Conservation (phyloP, 1,140 invertebrate species). For the Eueides isabella region DNA sequence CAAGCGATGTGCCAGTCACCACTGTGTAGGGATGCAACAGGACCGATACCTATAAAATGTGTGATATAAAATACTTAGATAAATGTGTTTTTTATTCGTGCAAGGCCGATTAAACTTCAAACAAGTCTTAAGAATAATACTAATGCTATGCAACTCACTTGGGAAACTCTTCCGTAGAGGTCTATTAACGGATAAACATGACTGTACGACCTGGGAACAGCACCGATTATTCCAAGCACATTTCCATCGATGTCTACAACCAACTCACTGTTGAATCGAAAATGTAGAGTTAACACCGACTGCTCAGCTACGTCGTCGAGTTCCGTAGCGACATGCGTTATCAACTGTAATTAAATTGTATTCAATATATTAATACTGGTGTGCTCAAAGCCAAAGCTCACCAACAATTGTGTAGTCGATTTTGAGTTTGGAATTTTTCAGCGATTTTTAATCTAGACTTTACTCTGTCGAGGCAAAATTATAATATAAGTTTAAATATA, state of each 20-base stretch:
- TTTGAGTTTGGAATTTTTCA: too few relatives aligned
- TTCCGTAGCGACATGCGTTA: slow-evolving; percentile 41
- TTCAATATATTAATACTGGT: neutral
- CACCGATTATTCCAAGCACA: slow-evolving; percentile 48
- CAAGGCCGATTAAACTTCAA: slow-evolving; percentile 8
- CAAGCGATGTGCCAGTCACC: slow-evolving; percentile 56
- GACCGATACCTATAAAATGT: slow-evolving; percentile 57
- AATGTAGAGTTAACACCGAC: slow-evolving; percentile 62
- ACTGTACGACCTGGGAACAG: slow-evolving; percentile 48
- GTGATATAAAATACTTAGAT: slow-evolving; percentile 13
- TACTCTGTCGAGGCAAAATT: too few relatives aligned
- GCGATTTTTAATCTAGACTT: too few relatives aligned
- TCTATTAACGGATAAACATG: slow-evolving; percentile 63
- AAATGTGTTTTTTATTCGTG: too few relatives aligned
- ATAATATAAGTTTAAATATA: too few relatives aligned
- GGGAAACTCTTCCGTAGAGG: slow-evolving; percentile 60
- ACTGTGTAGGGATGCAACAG: slow-evolving; percentile 62
- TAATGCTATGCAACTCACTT: slow-evolving; percentile 45
- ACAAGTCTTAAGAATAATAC: neutral
- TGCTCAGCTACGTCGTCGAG: slow-evolving; percentile 57
- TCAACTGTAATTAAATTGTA: slow-evolving; percentile 42
- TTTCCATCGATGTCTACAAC: slow-evolving; percentile 55
- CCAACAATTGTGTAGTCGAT: too few relatives aligned
- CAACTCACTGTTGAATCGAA: slow-evolving; percentile 61
- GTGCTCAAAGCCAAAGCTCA: too few relatives aligned